Base-by-base conservation (phyloP, 2,888 invertebrate genomes). In the Drosophila falleni region DNA sequence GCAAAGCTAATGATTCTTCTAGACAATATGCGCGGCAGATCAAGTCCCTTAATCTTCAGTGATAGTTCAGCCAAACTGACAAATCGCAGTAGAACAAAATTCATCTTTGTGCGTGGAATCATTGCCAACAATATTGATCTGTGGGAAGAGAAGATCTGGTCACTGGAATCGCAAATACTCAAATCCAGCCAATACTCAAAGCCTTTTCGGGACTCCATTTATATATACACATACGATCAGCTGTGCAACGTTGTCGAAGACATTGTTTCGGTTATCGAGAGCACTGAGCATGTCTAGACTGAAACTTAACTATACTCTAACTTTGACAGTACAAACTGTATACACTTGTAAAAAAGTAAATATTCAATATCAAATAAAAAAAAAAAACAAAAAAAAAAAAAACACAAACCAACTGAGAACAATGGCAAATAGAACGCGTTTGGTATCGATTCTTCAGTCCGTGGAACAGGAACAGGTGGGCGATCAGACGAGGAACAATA, bases 241-340 rank as follows among this genome's bases (percentile, higher is more conserved):
- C 31, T 91, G 13, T 86, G 91, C n/a, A 74, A 81, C 46, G 64
- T 86, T 15, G 60, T 67, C 5, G 91, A 91, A 60, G 85, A 89
- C 31, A 81, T 91, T 58, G 91, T 83, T 0, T 89, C 90, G 5
- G 77, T 90, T 11, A 90, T 91, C 35, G 91, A 91, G 42, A 81
- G 89, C 50, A 80, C 84, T 5, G 56, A 62, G 47, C 41, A 63
- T 37, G 66, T 62, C 6, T 82, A 80, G 61, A 50, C 15, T 16
- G 23, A 46, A 23, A 55, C 13, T 35, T 23, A 41, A 42, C n/a
- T 10, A 47, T 9, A 1, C 8, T 35, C 9, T 31, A 5, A 13
- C n/a, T 31, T 47, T 37, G 58, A 33, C 49, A 26, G 41, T 11
- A 58, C 23, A 37, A n/a, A 47, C 46, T 8, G 8, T 2, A 53